Conservation (phyloP, 2,888 invertebrate species). For the Carpatolechia fugitivella region DNA sequence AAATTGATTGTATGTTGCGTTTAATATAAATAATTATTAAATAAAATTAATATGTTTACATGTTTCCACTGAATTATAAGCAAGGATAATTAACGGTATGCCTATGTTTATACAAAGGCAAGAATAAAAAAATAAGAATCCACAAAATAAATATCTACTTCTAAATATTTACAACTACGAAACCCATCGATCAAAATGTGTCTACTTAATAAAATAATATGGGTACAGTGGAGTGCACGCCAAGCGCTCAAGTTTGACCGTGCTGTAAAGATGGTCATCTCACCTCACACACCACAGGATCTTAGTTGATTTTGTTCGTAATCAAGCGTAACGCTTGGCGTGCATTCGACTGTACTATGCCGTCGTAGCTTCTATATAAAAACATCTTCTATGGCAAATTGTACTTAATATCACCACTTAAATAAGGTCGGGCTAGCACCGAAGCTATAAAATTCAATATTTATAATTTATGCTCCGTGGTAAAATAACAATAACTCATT, state of each 20-base stretch:
- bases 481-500: not conserved
- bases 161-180: constrained; percentile 32
- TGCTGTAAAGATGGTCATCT: too few relatives aligned
- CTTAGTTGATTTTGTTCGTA: too few relatives aligned
- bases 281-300: too few relatives aligned
- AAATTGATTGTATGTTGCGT: too few relatives aligned
- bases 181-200: constrained; percentile 31
- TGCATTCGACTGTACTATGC: constrained; percentile 21
- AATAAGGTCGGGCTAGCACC: not conserved
- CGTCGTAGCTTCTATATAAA: constrained; percentile 30
- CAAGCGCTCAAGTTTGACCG: too few relatives aligned
- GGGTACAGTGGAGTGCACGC: too few relatives aligned
- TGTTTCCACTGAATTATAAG: too few relatives aligned
- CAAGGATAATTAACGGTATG: too few relatives aligned
- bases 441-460: not conserved
- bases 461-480: not conserved
- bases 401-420: constrained; percentile 39
- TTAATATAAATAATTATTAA: too few relatives aligned
- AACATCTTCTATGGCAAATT: constrained; percentile 52
- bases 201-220: constrained; percentile 42
- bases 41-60: too few relatives aligned
- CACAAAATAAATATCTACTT: constrained; percentile 29
- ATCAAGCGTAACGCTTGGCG: too few relatives aligned
- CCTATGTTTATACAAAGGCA: too few relatives aligned
- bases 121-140: constrained; percentile 14